Base-by-base conservation (phyloP, 2,888 invertebrate genomes). In the Camponotus fellah region DNA sequence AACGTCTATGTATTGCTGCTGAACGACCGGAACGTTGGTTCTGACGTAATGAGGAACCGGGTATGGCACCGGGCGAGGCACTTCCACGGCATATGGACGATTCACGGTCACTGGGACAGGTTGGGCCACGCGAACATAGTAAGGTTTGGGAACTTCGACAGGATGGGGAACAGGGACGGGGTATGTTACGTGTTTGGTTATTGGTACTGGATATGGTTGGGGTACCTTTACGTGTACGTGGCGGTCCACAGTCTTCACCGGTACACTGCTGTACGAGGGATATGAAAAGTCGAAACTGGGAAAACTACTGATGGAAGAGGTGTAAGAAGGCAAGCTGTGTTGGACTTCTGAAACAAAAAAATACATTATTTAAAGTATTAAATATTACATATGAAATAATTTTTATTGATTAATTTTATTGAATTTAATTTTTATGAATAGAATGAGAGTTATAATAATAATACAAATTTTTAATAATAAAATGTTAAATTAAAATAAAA, bases 51-150 rank as follows among this genome's bases (percentile, higher is more conserved):
- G 82, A 0, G n/a, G 62, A 9, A 80, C 58, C 12, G 72, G 56
- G 17, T 80, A 80, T 4, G 79, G 46, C 9, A 80, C 79, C 10
- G 79, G 12, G 9, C 72, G 79, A 0, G 79, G 72, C 12, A 80
- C 60, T 37, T 72, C 79, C 17, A 80, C 79, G 43, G 79, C 17
- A 3, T 80, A 80, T 1, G 72, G 60, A 37, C 72, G 79, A 94
- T 96, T 85, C 95, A 95, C 90, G 95, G 92, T 85, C 5, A 94
- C 93, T 34, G 92, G 95, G 58, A 93, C 91, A 0, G 95, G 95
- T 83, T 94, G 93, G 4, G 95, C 95, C 49, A 95, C 94, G 62
- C 95, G 92, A 32, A 92, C 89, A 56, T 91, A 87, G 12, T 85
- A 83, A 12, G 92, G 90, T n/a, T 88, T 85, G 14, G 88, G 89